Base-by-base conservation (phyloP, 2,888 invertebrate genomes). In the Drosophila basisetae region DNA sequence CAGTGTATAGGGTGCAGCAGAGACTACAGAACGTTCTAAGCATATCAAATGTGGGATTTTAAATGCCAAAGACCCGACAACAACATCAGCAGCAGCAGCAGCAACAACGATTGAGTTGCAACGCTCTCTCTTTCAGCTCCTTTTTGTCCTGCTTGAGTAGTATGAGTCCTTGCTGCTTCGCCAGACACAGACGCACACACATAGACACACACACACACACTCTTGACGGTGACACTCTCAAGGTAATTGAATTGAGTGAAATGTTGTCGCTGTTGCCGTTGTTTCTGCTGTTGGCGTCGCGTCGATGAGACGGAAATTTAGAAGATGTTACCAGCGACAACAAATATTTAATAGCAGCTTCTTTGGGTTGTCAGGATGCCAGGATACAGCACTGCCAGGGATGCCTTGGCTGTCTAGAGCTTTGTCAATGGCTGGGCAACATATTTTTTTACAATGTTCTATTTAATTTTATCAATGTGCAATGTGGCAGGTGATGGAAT, bases 191-290 rank as follows among this genome's bases (percentile, higher is more conserved):
- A 47, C 47, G 9, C 58, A 22, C 43, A 90, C 81, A 81, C 81
- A 90, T 2, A 3, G 10, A 16, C 9, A 53, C 55, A 39, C 43
- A 90, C 78, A 90, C n/a, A 43, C 56, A 39, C 39, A 28, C 43
- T 43, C 89, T 87, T 84, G 86, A 89, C 76, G 80, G 78, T 78
- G 91, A 89, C 83, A 89, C 90, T 92, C 90, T 92, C 91, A 92
- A 84, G 88, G 83, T 91, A 92, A 92, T 92, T 92, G 92, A 92
- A 92, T 92, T 91, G 90, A 83, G 89, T 84, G 91, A 90, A 87
- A 87, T 85, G 87, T 85, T 89, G 89, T 81, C 79, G 78, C 73
- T 30, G 41, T 58, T 58, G 58, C 41, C 39, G 39, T 28, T 58
- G 64, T 67, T 70, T 53, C 56, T 62, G 58, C 61, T 69, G 61